Evolutionary conservation across 92 coral and sea anemone species (phyloP).

Genomic region (Parazoanthus swiftii): DNA sequence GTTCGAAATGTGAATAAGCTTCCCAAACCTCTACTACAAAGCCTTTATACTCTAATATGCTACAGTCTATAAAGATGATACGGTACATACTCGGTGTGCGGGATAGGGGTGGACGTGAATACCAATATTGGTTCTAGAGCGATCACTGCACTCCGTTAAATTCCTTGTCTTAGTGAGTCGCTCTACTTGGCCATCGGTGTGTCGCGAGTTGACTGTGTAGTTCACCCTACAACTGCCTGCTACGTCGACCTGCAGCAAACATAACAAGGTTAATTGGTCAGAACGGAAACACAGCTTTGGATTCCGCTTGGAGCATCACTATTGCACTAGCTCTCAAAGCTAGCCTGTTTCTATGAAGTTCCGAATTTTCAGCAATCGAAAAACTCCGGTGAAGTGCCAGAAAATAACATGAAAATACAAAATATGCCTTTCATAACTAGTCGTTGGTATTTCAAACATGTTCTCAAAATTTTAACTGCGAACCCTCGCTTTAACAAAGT

Average conservation of each 20-base stretch:
- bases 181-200: conserved; percentile 68
- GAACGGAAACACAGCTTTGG: neutral
- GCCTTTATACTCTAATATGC: neutral
- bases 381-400: too few species aligned
- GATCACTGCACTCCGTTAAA: conserved; percentile 77
- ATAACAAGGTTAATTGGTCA: neutral
- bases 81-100: conserved; percentile 41
- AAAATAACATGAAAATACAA: too few species aligned
- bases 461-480: too few species aligned
- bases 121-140: conserved; percentile 85
- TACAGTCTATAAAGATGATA: neutral
- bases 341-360: too few species aligned
- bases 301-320: neutral
- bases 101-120: conserved; percentile 75
- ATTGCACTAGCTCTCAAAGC: too few species aligned
- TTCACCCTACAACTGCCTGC: conserved; percentile 78
- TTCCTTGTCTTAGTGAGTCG: conserved; percentile 72
- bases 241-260: conserved; percentile 73
- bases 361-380: too few species aligned
- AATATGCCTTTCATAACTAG: too few species aligned
- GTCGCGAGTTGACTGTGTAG: conserved; percentile 69
- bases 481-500: too few species aligned
- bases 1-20: too few species aligned
- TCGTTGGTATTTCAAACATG: too few species aligned
- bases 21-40: too few species aligned